A percentile compares a stretch with the other conserved stretches of the same genome.
phyloP scores from a whole-genome alignment of 2,888 invertebrate genomes.

The Scaeva pyrastri region DNA sequence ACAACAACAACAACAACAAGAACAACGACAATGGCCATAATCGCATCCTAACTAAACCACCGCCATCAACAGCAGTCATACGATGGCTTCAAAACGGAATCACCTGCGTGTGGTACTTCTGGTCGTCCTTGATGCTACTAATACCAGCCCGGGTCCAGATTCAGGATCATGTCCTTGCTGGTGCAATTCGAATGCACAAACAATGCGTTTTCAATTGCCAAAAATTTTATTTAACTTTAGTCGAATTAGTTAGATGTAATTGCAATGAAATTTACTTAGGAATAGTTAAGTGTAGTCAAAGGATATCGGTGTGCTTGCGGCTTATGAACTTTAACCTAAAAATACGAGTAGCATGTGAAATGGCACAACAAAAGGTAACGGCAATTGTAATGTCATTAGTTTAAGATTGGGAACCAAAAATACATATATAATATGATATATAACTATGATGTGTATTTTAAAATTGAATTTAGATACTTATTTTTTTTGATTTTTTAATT shows the following conservation, averaged over 20 bases:
- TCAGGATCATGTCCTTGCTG: not conserved
- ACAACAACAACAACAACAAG: not conserved
- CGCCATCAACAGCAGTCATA: slow-evolving; percentile 46
- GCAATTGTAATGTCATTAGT: slow-evolving; percentile 34
- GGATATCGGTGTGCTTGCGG: slow-evolving; percentile 37
- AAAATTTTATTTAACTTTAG: slow-evolving; percentile 72
- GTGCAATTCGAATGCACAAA: slow-evolving; percentile 29
- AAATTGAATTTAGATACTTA: too few relatives aligned
- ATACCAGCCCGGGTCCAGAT: not conserved
- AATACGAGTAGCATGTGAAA: slow-evolving; percentile 23
- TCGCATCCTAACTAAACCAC: slow-evolving; percentile 34
- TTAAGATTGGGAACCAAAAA: slow-evolving; percentile 57
- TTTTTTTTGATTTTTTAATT: not conserved
- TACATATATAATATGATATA: not conserved
- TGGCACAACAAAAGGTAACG: slow-evolving; percentile 30
- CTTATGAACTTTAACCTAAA: slow-evolving; percentile 9
- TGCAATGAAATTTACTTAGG: slow-evolving; percentile 61
- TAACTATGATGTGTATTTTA: too few relatives aligned
- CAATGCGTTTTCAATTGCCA: slow-evolving; percentile 71
- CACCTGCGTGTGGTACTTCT: slow-evolving; percentile 34
- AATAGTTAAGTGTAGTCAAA: slow-evolving; percentile 43
- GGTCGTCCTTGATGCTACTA: slow-evolving; percentile 1
- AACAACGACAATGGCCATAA: not conserved
- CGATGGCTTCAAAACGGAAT: slow-evolving; percentile 46
- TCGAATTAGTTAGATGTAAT: slow-evolving; percentile 70